phyloP scores from a whole-genome alignment of 2,113 vertebrate genomes.

The Callipepla californica region DNA sequence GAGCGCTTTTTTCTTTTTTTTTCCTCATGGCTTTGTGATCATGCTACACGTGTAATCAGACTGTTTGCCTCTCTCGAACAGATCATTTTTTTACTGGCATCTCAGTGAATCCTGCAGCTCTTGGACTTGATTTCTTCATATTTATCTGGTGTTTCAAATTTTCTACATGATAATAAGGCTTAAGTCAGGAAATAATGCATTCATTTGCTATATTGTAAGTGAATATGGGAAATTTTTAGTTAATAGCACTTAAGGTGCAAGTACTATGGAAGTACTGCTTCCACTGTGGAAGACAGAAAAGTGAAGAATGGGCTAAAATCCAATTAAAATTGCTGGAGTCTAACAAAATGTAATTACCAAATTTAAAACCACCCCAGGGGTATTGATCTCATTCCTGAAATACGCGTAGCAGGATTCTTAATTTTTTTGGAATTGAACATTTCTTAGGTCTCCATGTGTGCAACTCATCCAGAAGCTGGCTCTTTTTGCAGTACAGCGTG shows the following conservation, averaged over 20 bases:
- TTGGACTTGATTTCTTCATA: neutral
- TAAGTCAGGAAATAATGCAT: neutral
- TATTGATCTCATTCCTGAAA: neutral
- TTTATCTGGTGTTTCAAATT: neutral
- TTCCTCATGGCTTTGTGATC: neutral
- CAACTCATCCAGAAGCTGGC: neutral
- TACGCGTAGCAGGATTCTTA: neutral
- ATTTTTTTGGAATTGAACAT: neutral
- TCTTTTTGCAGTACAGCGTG: conserved; percentile 24
- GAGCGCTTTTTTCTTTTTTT: conserved; percentile 22
- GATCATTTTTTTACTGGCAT: neutral
- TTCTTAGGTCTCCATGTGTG: neutral
- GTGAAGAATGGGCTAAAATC: neutral
- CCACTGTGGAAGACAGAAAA: neutral
- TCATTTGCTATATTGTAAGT: neutral
- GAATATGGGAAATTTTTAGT: neutral
- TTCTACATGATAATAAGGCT: neutral
- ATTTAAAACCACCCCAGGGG: neutral
- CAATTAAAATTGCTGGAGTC: neutral
- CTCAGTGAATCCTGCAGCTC: neutral
- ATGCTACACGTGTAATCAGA: neutral
- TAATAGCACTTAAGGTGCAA: neutral
- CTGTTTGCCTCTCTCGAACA: neutral
- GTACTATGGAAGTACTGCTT: neutral
- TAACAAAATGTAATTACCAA: neutral